Base-by-base conservation (phyloP, 2,113 vertebrate genomes). In the Embiotoca jacksoni region DNA sequence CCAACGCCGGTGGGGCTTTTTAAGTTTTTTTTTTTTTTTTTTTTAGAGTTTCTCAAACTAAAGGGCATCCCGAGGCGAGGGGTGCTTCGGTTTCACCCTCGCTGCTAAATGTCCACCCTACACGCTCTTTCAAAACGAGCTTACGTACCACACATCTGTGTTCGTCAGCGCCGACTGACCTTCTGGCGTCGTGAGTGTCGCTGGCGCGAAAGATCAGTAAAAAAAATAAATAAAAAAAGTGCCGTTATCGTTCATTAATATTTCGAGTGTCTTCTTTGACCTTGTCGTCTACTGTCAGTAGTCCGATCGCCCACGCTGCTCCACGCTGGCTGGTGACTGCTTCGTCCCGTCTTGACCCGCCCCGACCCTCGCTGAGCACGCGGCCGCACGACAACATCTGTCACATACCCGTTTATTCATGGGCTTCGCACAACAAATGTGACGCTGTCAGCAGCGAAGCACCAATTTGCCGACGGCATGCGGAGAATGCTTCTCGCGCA, bases 391-490 rank as follows among this genome's bases (percentile, higher is more conserved):
- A 15, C 57, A 55, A 74, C 61, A 61, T 86, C 83, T 81, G 85
- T 74, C 78, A 60, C 60, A 80, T 59, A 58, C 54, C 60, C 62
- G 46, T 50, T 78, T 76, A 63, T 83, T 75, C 64, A 75, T n/a
- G 46, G 60, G 32, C 50, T 69, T 36, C 59, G 39, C 14, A 80
- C 80, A 85, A 79, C 88, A 83, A 80, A 88, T 83, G 87, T 46
- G 75, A 63, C 11, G 33, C 49, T 16, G 69, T 79, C 68, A 79
- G 77, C 77, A 49, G 65, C 1, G 30, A 44, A 60, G 73, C 59
- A n/a, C 31, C 50, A 49, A 72, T 84, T 68, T 61, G 10, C 53
- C n/a, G 71, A 41, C 6, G 49, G 50, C 14, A 80, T 77, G 81
- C 41, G 2, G 74, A 35, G 69, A 80, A 79, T 77, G 75, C 49